Percentiles rank a stretch among this genome's conserved stretches.
phyloP scores from a whole-genome alignment of 35 echinoderm and acorn worm genomes.

The Antedon bifida region DNA sequence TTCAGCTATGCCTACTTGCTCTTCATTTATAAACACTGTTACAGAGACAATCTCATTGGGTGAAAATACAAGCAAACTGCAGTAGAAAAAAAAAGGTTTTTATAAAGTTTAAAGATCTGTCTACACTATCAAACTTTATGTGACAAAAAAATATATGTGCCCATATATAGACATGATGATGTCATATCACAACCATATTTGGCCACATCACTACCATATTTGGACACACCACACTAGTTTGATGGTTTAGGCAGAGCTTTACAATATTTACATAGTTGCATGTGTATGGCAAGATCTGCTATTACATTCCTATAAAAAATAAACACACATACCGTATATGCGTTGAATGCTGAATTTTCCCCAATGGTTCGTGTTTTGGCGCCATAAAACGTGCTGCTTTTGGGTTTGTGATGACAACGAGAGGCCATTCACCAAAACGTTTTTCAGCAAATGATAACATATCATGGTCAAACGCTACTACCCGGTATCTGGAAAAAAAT shows the following conservation, averaged over 20 bases:
- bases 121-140: too few relatives aligned
- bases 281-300: too few relatives aligned
- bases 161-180: too few relatives aligned
- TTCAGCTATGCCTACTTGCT: conserved; percentile 24
- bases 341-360: conserved; percentile 71
- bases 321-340: conserved; percentile 58
- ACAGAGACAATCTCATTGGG: conserved; percentile 38
- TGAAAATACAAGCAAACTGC: conserved; percentile 85
- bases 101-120: too few relatives aligned
- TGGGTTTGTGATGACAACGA: conserved; percentile 91
- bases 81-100: not conserved
- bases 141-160: not conserved
- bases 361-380: conserved; percentile 65
- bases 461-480: conserved; percentile 94
- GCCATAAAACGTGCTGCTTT: conserved; percentile 68
- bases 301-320: not conserved
- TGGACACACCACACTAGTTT: too few relatives aligned
- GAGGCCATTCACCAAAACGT: conserved; percentile 79
- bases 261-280: too few relatives aligned
- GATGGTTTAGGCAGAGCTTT: too few relatives aligned
- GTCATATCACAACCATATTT: too few relatives aligned
- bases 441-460: conserved; percentile 84
- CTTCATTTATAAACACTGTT: conserved; percentile 46
- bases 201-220: too few relatives aligned
- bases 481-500: conserved; percentile 53